Conservation (phyloP, 2,888 invertebrate genomes). For the Chrysomela aeneicollis region DNA sequence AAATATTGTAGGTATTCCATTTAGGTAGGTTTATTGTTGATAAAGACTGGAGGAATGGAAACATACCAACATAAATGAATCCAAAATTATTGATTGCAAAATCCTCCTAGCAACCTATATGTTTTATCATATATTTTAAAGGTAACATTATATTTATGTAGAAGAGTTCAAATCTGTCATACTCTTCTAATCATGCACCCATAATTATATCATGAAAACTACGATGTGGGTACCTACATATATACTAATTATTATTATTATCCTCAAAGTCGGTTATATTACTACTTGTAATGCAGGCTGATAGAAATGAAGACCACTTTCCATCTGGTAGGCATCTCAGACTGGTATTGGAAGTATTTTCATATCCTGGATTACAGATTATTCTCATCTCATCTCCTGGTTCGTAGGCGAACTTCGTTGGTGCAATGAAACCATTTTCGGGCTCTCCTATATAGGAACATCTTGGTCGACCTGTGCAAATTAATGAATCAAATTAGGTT, state of each 20-base stretch:
- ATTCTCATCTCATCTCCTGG: conserved; percentile 76
- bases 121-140: too few species aligned
- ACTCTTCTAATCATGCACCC: too few species aligned
- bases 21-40: too few species aligned
- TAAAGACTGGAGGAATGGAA: too few species aligned
- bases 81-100: too few species aligned
- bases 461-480: conserved; percentile 71
- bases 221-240: too few species aligned
- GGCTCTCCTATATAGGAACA: conserved; percentile 78
- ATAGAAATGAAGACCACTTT: conserved; percentile 73
- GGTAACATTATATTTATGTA: too few species aligned
- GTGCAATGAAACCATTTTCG: conserved; percentile 73
- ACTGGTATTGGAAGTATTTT: conserved; percentile 59
- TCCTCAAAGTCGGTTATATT: conserved; percentile 52
- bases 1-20: too few species aligned
- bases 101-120: too few species aligned
- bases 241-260: conserved; percentile 2
- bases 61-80: too few species aligned
- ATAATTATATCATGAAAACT: too few species aligned
- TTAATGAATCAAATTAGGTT: background rate
- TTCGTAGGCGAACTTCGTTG: conserved; percentile 77
- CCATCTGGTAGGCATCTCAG: conserved; percentile 73
- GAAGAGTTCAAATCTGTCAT: too few species aligned
- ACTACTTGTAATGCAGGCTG: conserved; percentile 67
- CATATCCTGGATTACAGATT: conserved; percentile 73